Conservation (phyloP, 2,888 invertebrate genomes). For the Hecatera dysodea region DNA sequence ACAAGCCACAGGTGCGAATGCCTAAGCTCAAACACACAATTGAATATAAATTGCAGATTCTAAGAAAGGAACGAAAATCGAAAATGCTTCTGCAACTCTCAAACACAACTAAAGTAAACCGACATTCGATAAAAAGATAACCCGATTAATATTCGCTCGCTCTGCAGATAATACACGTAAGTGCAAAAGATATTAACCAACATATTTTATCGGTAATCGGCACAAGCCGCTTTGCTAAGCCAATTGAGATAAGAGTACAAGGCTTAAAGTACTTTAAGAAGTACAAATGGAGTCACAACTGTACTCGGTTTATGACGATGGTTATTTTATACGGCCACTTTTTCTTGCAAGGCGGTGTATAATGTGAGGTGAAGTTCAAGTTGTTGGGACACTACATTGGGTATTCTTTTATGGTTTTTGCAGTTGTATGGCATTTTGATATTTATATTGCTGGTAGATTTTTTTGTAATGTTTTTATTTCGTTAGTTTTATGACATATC, state of each 20-base stretch:
- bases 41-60: slow-evolving; percentile 18
- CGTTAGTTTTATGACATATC: slow-evolving; percentile 21
- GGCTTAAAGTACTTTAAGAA: slow-evolving; percentile 68
- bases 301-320: slow-evolving; percentile 73
- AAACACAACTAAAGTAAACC: slow-evolving; percentile 11
- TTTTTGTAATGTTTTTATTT: slow-evolving; percentile 43
- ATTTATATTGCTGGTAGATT: slow-evolving; percentile 31
- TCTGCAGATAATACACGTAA: slow-evolving; percentile 35
- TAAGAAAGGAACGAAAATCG: background rate
- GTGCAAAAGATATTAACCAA: slow-evolving; percentile 55
- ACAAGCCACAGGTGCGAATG: background rate
- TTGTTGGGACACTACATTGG: slow-evolving; percentile 64
- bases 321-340: slow-evolving; percentile 76
- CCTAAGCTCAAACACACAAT: no score
- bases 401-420: slow-evolving; percentile 47
- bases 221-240: slow-evolving; percentile 65
- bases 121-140: slow-evolving; percentile 32
- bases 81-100: background rate
- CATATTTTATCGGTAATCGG: slow-evolving; percentile 57
- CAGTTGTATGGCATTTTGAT: slow-evolving; percentile 52
- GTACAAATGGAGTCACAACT: slow-evolving; percentile 77
- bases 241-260: slow-evolving; percentile 71
- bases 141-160: slow-evolving; percentile 27
- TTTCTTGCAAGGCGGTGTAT: slow-evolving; percentile 68
- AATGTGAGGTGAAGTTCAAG: slow-evolving; percentile 59